Percentiles rank a stretch among this genome's conserved stretches.
phyloP scores from a whole-genome alignment of 1,140 invertebrate genomes.

The Whitmania pigra region DNA sequence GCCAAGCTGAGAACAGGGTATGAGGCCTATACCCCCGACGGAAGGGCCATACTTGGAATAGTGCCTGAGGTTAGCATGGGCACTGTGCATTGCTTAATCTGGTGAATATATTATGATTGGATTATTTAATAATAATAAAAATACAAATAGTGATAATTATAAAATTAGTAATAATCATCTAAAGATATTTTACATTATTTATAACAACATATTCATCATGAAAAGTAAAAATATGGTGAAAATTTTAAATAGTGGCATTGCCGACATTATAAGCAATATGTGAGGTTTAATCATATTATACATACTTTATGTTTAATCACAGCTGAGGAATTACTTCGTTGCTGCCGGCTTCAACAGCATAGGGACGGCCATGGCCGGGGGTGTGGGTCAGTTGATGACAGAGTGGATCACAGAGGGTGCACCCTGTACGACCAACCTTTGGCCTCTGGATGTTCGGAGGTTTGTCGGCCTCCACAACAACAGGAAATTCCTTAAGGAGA shows the following conservation, averaged over 20 bases:
- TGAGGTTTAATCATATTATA: not conserved
- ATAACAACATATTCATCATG: not conserved
- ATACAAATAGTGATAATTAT: not conserved
- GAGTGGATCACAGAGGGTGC: constrained; percentile 75
- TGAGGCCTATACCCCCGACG: constrained; percentile 79
- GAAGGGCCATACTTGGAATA: constrained; percentile 62
- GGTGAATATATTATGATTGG: not conserved
- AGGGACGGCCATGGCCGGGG: constrained; percentile 79
- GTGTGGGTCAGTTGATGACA: constrained; percentile 75
- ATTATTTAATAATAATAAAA: not conserved
- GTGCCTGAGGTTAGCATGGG: constrained; percentile 59
- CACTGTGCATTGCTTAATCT: not conserved
- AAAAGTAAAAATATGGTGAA: too few species aligned
- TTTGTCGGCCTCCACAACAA: constrained; percentile 93
- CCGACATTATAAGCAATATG: too few species aligned
- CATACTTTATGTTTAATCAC: constrained; percentile 27
- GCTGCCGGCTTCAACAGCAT: constrained; percentile 90
- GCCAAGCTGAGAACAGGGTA: constrained; percentile 71
- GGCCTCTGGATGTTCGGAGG: constrained; percentile 77
- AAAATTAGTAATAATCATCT: not conserved
- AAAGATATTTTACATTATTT: not conserved
- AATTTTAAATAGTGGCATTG: too few species aligned
- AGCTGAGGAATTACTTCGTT: constrained; percentile 85
- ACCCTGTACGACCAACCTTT: constrained; percentile 56
- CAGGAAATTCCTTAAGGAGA: constrained; percentile 76